Conservation (phyloP, 2,113 vertebrate species). For the Antechinus flavipes region DNA sequence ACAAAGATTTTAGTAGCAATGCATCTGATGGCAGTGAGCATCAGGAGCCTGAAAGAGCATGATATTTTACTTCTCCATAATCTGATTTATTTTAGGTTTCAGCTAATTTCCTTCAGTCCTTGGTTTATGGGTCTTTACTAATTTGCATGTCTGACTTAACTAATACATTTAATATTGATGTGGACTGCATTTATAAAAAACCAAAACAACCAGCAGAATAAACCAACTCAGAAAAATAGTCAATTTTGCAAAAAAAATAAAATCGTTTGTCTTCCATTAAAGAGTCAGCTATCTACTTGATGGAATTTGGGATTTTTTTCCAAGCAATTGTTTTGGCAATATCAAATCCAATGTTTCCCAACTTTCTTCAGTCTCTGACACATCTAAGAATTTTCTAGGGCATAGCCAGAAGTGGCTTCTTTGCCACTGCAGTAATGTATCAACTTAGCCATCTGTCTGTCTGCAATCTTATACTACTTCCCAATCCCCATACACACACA, state of each 20-base stretch:
- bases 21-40: constrained; percentile 78
- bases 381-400: background rate
- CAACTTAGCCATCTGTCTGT: background rate
- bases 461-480: background rate
- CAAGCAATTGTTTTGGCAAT: constrained; percentile 54
- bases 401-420: background rate
- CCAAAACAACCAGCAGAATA: constrained; percentile 63
- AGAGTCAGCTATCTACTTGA: constrained; percentile 12
- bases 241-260: constrained; percentile 27
- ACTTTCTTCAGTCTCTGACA: constrained; percentile 17
- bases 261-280: constrained; percentile 22
- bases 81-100: constrained; percentile 45
- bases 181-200: constrained; percentile 71
- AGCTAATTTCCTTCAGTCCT: constrained; percentile 51
- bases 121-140: constrained; percentile 64
- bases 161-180: constrained; percentile 43
- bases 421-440: background rate
- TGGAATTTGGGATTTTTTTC: background rate
- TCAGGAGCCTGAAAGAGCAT: constrained; percentile 60
- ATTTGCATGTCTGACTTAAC: constrained; percentile 74
- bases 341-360: constrained; percentile 58
- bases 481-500: background rate
- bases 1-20: background rate
- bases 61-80: constrained; percentile 42
- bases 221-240: constrained; percentile 1